phyloP scores from a whole-genome alignment of 2,113 vertebrate species.

The Delphinapterus leucas region DNA sequence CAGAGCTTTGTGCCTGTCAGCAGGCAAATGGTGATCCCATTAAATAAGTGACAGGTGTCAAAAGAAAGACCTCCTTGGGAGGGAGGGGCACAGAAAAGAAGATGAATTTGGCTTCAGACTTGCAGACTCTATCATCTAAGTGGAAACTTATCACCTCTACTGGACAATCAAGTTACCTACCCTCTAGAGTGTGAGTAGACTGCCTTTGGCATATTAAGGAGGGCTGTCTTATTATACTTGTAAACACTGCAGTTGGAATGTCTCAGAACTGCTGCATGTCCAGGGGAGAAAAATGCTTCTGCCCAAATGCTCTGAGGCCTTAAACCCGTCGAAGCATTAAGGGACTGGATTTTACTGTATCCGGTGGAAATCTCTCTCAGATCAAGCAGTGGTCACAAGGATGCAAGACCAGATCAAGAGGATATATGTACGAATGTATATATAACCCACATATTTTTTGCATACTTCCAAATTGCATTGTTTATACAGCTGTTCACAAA shows the following conservation, averaged over 20 bases:
- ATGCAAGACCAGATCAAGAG: constrained; percentile 25
- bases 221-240: neutral
- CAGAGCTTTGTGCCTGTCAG: neutral
- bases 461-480: constrained; percentile 71
- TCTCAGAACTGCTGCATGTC: neutral
- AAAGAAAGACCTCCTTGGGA: neutral
- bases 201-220: neutral
- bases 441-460: constrained; percentile 59
- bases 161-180: neutral
- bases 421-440: constrained; percentile 39
- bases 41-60: neutral
- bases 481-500: constrained; percentile 78
- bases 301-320: neutral
- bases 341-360: neutral
- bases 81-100: neutral
- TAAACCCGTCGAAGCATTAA: constrained; percentile 24
- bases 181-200: neutral
- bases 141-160: neutral
- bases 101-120: neutral
- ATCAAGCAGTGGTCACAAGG: constrained; percentile 6
- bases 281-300: constrained; percentile 18
- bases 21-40: neutral
- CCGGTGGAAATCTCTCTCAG: constrained; percentile 27
- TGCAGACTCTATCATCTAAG: neutral
- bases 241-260: neutral